These are phyloP conservation scores for Platycheirus rosarum DNA, from an alignment of 2,888 invertebrate genomes.

Conservation along the genomic window DNA sequence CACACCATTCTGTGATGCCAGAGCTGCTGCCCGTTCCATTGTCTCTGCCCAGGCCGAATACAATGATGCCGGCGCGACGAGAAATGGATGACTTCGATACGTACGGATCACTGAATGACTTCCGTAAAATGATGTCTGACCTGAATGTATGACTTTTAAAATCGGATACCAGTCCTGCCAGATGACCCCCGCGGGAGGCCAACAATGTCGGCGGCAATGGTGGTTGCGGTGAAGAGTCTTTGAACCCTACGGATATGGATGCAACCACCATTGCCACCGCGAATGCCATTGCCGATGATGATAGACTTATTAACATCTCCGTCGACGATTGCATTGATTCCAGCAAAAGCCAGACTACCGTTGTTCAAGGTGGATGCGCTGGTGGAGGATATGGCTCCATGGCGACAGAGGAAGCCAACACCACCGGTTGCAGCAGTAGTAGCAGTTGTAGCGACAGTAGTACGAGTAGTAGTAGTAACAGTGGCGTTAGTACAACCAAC, in stretches of 20 bases:
- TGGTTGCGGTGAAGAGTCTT: constrained; percentile 38
- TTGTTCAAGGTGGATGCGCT: constrained; percentile 15
- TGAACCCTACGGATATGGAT: constrained; percentile 34
- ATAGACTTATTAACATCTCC: constrained; percentile 71
- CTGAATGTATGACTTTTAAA: constrained; percentile 84
- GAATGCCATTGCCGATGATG: constrained; percentile 39
- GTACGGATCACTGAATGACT: constrained; percentile 88
- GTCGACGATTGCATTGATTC: constrained; percentile 65
- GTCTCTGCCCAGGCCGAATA: constrained; percentile 87
- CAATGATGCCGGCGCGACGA: constrained; percentile 77
- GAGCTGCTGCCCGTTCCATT: constrained; percentile 97
- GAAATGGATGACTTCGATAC: constrained; percentile 90
- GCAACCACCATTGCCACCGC: background rate
- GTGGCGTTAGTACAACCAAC: constrained; percentile 39
- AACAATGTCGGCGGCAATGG: constrained; percentile 18
- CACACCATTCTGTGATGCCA: constrained; percentile 98
- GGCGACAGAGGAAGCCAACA: constrained; percentile 17
- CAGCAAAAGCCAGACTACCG: constrained; percentile 60
- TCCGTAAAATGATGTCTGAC: constrained; percentile 90
- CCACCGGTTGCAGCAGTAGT: constrained; percentile 60
- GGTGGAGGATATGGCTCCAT: constrained; percentile 19
- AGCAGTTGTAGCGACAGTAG: constrained; percentile 54
- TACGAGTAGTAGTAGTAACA: constrained; percentile 23
- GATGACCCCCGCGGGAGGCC: constrained; percentile 52
- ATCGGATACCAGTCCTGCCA: constrained; percentile 67